Base-by-base conservation (phyloP, 2,113 vertebrate species). In the Xenopus tropicalis region DNA sequence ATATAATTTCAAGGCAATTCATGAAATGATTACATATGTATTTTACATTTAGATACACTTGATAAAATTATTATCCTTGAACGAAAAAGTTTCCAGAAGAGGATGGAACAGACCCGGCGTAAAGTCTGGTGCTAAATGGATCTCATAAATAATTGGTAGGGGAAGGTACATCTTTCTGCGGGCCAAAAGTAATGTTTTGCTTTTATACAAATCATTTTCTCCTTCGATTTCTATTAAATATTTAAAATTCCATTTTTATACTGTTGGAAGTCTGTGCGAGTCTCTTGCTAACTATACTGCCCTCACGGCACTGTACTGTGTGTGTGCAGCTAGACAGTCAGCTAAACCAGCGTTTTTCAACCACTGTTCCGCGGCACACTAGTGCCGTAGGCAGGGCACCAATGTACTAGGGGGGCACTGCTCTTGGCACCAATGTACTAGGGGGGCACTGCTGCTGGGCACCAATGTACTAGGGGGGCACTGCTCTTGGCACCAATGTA, bases 11-110 rank as follows among this genome's bases (percentile, higher is more conserved):
- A 76, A 76, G 42, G 24, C 52, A 76, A 67, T 64, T 68, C 59
- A 61, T 62, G 69, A 76, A 76, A 69, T 69, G 66, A 76, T 76
- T 76, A 68, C 66, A 69, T 76, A 76, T 69, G 69, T 69, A 69
- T 76, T 76, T 48, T 58, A 63, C 29, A 76, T 76, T 76, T 74
- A 68, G 72, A 74, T 74, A 37, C 23, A n/a, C 66, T 29, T 22
- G 73, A 76, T 76, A 76, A 72, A 56, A 63, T 51, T 61, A 69
- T 76, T 61, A 22, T 44, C 9, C 9, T 29, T 22, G 19, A 20
- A 43, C 17, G 46, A 69, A 61, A 69, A 61, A 52, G 54, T 69
- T 69, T 37, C 59, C 25, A 19, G 20, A 21, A 12, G 14, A 20
- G 46, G 44, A 69, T 51, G 56, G 29, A 63, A 63, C 23, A 25